These are phyloP conservation scores for Phymorhynchus buccinoides DNA, from an alignment of 1,140 invertebrate genomes.

Conservation along the genomic window DNA sequence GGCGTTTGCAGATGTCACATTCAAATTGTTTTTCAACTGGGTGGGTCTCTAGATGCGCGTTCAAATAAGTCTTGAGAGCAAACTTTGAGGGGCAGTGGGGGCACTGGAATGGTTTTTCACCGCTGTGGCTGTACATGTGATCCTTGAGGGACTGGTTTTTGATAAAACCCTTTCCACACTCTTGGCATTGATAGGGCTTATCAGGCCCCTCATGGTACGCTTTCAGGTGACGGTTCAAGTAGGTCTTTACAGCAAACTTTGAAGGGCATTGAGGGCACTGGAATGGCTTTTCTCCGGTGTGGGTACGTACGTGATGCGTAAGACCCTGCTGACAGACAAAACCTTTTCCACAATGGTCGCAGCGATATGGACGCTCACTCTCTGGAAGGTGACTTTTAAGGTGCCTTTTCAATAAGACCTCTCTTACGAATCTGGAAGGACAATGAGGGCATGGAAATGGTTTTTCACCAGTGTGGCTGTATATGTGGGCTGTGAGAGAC, in stretches of 20 bases:
- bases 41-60: conserved; percentile 40
- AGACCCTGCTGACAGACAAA: no score
- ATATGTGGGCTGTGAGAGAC: no score
- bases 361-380: no score
- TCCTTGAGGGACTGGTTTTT: conserved; percentile 1
- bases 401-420: no score
- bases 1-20: conserved; percentile 37
- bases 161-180: conserved; percentile 20
- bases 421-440: no score
- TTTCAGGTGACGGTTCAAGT: conserved; percentile 27
- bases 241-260: no score
- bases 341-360: no score
- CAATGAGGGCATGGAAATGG: conserved; percentile 30
- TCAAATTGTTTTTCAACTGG: conserved; percentile 38
- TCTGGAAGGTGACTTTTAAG: no score
- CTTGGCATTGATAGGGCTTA: conserved; percentile 31
- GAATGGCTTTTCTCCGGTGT: no score
- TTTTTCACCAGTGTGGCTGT: no score
- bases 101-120: conserved; percentile 27
- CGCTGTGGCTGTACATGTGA: conserved; percentile 26
- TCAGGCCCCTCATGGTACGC: conserved; percentile 3
- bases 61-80: conserved; percentile 12
- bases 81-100: background rate
- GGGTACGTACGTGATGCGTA: no score
- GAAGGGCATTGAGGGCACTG: no score